Evolutionary conservation across 2,797 vertebrate genomes (phyloP), one percentile per base, ranked within the genome.

Genomic region (Cynopterus sphinx): DNA sequence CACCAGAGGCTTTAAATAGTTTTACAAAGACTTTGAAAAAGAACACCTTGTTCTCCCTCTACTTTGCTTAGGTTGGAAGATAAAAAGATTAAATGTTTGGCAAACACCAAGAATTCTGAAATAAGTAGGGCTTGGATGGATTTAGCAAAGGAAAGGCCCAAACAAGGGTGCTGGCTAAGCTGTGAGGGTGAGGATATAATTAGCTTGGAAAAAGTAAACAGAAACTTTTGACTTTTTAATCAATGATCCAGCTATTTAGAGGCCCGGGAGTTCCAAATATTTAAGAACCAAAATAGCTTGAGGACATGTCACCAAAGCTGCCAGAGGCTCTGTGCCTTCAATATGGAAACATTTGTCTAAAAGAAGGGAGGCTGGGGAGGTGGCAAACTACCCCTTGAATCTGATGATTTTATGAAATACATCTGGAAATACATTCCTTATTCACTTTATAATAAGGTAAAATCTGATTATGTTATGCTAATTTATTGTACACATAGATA

Each of bases 271-370:
- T 70, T 55, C 79, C 85, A 82, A 73, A 77, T 63, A 75, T 28
- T 31, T 84, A 86, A 81, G 65, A 96, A 87, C 51, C 55, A 68
- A 65, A 93, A 75, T 21, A 93, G 68, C 73, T 53, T 53, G 61
- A 85, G 68, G 59, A 59, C 75, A 55, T 9, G 75, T 75, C 85
- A 67, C 9, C 8, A 55, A 73, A n/a, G 67, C 11, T 82, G 49
- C 55, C 86, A 68, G 73, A 21, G 28, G 0, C 13, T 59, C 46
- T 68, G 46, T 28, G 21, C 21, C n/a, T 84, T 81, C 41, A 16
- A 26, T 19, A 31, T 31, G 6, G 19, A 70, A 57, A 63, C 43
- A 22, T 55, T 78, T 19, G 43, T 4, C n/a, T n/a, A 11, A 79
- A 55, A 49, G 67, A 46, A 59, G 46, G 43, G 24, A 39, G 57